Evolutionary conservation across 2,113 vertebrate genomes (phyloP).

Genomic region (Ammodytes marinus): DNA sequence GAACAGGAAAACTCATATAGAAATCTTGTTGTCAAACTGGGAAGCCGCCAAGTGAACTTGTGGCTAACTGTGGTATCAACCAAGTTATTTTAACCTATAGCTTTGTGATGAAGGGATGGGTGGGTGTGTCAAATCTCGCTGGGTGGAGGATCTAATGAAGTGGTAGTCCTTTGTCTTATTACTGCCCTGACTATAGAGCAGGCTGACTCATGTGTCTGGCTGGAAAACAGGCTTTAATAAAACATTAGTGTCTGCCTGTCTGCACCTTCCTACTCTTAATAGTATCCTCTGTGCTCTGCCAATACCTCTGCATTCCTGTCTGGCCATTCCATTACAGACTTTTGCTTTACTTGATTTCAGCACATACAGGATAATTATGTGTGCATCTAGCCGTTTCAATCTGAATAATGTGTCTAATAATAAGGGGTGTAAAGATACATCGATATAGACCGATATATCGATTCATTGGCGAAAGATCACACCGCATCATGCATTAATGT

Average conservation of each 20-base stretch:
- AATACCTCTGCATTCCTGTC: slow-evolving; percentile 22
- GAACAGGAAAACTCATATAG: background rate
- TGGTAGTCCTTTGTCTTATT: slow-evolving; percentile 57
- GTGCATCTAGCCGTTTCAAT: slow-evolving; percentile 8
- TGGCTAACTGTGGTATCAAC: background rate
- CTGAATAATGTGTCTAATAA: background rate
- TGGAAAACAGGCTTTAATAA: slow-evolving; percentile 72
- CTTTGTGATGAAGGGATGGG: slow-evolving; percentile 38
- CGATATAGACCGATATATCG: no score
- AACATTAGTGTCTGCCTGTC: slow-evolving; percentile 61
- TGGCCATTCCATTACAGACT: slow-evolving; percentile 9
- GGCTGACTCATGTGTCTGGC: slow-evolving; percentile 68
- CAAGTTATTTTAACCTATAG: slow-evolving; percentile 33
- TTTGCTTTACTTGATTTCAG: slow-evolving; percentile 31
- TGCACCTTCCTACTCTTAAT: slow-evolving; percentile 55
- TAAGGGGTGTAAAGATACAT: no score
- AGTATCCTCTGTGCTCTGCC: slow-evolving; percentile 51
- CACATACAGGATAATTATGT: background rate
- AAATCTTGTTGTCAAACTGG: slow-evolving; percentile 7
- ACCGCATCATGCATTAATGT: no score
- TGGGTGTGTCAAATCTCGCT: slow-evolving; percentile 36
- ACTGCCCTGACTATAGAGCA: slow-evolving; percentile 23
- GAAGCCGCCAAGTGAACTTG: background rate
- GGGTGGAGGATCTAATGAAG: slow-evolving; percentile 28
- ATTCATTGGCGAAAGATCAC: no score